These are phyloP conservation scores for Pemphigus obesinymphae DNA, from an alignment of 1,140 invertebrate genomes.

Conservation along the genomic window DNA sequence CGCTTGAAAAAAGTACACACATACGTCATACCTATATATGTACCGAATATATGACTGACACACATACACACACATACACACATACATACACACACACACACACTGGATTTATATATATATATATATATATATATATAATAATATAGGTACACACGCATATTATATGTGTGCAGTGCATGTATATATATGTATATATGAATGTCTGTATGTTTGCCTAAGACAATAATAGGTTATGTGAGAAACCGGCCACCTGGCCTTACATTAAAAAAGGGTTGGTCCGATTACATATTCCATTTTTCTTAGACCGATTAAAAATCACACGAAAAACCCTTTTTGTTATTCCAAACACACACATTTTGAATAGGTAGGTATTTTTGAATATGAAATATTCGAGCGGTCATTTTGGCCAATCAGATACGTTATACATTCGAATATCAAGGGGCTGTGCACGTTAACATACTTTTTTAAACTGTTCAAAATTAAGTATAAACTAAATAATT, in stretches of 20 bases:
- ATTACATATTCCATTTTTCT: not conserved
- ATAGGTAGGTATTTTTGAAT: no score
- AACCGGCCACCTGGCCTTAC: not conserved
- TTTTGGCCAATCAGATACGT: no score
- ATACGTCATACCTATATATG: not conserved
- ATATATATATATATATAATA: not conserved
- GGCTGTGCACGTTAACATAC: no score
- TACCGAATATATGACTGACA: not conserved
- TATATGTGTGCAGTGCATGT: not conserved
- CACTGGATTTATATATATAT: not conserved
- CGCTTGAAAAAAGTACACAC: not conserved
- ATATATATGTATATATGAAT: not conserved
- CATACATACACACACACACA: not conserved
- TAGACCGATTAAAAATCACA: not conserved
- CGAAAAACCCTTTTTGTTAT: not conserved
- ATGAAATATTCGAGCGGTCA: no score
- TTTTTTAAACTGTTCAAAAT: no score
- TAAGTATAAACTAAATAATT: no score
- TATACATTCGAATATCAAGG: no score
- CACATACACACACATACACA: not conserved
- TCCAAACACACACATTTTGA: not conserved
- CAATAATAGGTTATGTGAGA: slow-evolving; percentile 8
- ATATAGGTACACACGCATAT: no score
- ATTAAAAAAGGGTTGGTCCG: not conserved
- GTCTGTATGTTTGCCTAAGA: not conserved